phyloP scores from a whole-genome alignment of 2,113 vertebrate species.

The Gymnobelideus leadbeateri region DNA sequence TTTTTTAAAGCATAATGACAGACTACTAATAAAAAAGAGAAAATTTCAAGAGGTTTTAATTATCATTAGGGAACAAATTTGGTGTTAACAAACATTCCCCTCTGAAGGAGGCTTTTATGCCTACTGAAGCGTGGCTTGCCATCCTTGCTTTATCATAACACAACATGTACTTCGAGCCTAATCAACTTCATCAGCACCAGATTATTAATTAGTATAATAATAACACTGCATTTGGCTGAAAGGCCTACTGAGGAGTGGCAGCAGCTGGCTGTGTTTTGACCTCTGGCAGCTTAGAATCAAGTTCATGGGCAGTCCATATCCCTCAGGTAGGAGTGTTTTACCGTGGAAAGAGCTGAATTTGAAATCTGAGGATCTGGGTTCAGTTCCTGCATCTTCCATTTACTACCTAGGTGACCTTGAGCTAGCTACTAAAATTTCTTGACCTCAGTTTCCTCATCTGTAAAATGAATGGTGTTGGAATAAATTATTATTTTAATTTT shows the following conservation, averaged over 20 bases:
- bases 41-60: conserved; percentile 68
- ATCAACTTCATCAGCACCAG: conserved; percentile 69
- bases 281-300: conserved; percentile 49
- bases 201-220: conserved; percentile 74
- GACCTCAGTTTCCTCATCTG: background rate
- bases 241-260: conserved; percentile 43
- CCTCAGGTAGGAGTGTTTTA: background rate
- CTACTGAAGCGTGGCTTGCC: conserved; percentile 67
- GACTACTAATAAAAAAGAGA: conserved; percentile 75
- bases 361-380: background rate
- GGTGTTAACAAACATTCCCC: conserved; percentile 71
- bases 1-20: conserved; percentile 62
- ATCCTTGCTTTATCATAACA: conserved; percentile 71
- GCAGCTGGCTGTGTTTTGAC: conserved; percentile 53
- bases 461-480: background rate
- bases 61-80: conserved; percentile 66
- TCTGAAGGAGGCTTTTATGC: conserved; percentile 74
- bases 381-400: background rate
- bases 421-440: background rate
- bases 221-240: conserved; percentile 61
- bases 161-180: conserved; percentile 53
- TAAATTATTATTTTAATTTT: background rate
- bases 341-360: background rate
- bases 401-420: background rate
- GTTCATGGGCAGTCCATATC: background rate